Conservation (phyloP, 2,888 invertebrate genomes). For the Drosophila anceps region DNA sequence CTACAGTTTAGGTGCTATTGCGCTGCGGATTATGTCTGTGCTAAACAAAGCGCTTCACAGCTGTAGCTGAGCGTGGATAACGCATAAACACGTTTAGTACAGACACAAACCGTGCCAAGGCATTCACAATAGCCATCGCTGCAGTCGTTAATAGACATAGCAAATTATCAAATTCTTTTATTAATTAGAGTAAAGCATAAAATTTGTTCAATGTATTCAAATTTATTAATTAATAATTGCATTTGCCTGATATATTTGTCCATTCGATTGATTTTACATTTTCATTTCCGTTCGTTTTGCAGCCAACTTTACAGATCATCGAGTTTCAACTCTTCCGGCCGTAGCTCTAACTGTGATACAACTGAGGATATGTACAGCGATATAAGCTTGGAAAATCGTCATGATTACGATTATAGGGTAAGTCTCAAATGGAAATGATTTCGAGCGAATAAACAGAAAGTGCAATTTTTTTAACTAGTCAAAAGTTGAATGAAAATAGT, state of each 20-base stretch:
- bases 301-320: slow-evolving; percentile 96
- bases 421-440: slow-evolving; percentile 51
- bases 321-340: slow-evolving; percentile 96
- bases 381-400: slow-evolving; percentile 96
- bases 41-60: slow-evolving; percentile 7
- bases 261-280: slow-evolving; percentile 6
- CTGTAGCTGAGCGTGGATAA: neutral
- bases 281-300: slow-evolving; percentile 48
- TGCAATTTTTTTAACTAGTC: neutral
- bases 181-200: neutral
- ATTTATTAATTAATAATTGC: neutral
- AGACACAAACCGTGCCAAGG: slow-evolving; percentile 16
- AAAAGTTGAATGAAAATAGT: neutral
- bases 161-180: neutral
- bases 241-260: neutral
- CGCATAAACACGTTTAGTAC: neutral
- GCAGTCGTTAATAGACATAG: neutral
- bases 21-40: slow-evolving; percentile 12
- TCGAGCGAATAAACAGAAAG: neutral
- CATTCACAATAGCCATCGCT: slow-evolving; percentile 20
- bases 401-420: slow-evolving; percentile 97
- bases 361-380: slow-evolving; percentile 98
- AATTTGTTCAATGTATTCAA: neutral
- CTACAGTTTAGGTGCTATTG: slow-evolving; percentile 3
- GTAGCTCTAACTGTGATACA: slow-evolving; percentile 96